Percentiles rank a stretch among this genome's conserved stretches.
Evolutionary conservation across 2,888 invertebrate genomes (phyloP).

Genomic region (Liodrosophila aerea): DNA sequence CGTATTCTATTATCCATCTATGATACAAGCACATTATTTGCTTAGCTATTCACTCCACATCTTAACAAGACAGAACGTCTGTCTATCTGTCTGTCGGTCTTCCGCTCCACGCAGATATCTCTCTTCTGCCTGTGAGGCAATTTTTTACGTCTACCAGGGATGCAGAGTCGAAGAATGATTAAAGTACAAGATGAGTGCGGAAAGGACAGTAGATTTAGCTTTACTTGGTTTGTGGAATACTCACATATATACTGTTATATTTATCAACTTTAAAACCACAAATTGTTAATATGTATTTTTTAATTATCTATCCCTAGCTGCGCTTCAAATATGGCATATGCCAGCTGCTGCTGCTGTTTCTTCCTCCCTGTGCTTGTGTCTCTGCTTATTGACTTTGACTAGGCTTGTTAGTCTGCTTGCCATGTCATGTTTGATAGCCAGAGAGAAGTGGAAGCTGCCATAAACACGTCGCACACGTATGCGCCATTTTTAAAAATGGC

Average conservation of each 20-base stretch:
- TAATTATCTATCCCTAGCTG: constrained; percentile 2
- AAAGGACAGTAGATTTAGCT: too few relatives aligned
- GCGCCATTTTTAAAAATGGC: constrained; percentile 69
- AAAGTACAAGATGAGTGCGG: too few relatives aligned
- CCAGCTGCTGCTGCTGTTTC: constrained; percentile 1
- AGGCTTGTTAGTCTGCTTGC: constrained; percentile 41
- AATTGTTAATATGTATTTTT: too few relatives aligned
- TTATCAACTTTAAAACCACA: too few relatives aligned
- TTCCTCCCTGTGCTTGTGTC: constrained; percentile 13
- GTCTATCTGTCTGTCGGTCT: not conserved
- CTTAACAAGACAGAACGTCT: not conserved
- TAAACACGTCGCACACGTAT: constrained; percentile 72
- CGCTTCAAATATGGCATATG: not conserved
- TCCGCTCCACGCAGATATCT: not conserved
- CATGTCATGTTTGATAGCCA: constrained; percentile 44
- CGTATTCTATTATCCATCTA: constrained; percentile 34
- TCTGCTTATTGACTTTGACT: constrained; percentile 45
- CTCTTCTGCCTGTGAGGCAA: not conserved
- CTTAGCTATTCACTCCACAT: constrained; percentile 21
- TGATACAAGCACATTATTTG: constrained; percentile 21
- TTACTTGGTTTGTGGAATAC: too few relatives aligned
- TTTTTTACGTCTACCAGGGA: constrained; percentile 11
- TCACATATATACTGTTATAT: too few relatives aligned
- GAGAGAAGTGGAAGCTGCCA: constrained; percentile 41
- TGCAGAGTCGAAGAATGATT: not conserved